phyloP scores from a whole-genome alignment of 2,797 vertebrate species.

The Sardinella longiceps region DNA sequence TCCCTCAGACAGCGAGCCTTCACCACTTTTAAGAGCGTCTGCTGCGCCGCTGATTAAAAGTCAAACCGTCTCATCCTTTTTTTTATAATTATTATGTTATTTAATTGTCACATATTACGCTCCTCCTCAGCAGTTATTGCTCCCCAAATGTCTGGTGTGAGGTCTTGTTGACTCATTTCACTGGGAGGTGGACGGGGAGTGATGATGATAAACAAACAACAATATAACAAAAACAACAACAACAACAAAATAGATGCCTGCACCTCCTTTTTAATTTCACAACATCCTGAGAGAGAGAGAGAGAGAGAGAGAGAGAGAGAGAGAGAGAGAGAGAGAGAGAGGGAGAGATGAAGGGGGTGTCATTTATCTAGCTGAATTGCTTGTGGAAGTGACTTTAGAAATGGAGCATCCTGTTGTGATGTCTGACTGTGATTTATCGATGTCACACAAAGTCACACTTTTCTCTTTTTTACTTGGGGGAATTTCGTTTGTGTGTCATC shows the following conservation, averaged over 20 bases:
- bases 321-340: neutral
- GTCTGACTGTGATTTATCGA: neutral
- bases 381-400: neutral
- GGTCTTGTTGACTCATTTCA: slow-evolving; percentile 10
- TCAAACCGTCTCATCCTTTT: neutral
- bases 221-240: neutral
- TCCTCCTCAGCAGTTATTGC: neutral
- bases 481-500: neutral
- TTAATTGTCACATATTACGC: neutral
- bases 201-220: neutral
- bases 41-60: neutral
- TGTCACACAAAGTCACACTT: neutral
- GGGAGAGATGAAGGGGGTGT: neutral
- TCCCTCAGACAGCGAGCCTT: neutral
- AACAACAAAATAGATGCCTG: neutral
- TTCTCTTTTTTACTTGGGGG: neutral
- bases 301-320: neutral
- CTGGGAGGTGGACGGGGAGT: no score
- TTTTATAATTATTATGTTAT: neutral
- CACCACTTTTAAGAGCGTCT: neutral
- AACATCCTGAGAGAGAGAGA: neutral
- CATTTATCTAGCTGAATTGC: neutral
- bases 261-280: neutral
- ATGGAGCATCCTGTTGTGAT: neutral
- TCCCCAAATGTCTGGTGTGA: neutral